Conservation (phyloP, 2,888 invertebrate genomes). For the Teleogryllus oceanicus region DNA sequence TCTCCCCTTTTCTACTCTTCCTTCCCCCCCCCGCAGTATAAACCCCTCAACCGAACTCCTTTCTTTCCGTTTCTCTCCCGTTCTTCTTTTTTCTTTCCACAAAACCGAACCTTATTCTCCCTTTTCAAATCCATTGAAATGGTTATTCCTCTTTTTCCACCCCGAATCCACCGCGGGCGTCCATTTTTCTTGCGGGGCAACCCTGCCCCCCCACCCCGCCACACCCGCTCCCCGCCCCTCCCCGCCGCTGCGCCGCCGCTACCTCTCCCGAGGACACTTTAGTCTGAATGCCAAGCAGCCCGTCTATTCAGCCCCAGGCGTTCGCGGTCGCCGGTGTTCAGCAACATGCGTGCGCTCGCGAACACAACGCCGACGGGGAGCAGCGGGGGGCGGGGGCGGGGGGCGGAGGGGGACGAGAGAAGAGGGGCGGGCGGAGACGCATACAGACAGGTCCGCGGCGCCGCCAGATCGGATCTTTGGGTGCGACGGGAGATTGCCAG, state of each 20-base stretch:
- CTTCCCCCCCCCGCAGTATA: not conserved
- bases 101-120: not conserved
- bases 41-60: not conserved
- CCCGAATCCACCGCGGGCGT: not conserved
- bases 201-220: no score
- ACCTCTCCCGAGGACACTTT: not conserved
- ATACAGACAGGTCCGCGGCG: not conserved
- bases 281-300: not conserved
- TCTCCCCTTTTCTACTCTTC: not conserved
- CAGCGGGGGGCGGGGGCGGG: no score
- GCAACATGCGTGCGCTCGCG: no score
- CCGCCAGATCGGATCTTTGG: not conserved
- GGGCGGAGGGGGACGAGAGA: no score
- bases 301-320: no score
- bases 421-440: no score
- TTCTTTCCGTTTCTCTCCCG: not conserved
- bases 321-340: no score
- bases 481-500: not conserved
- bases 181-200: not conserved
- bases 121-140: constrained; percentile 18
- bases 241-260: not conserved
- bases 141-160: constrained; percentile 9
- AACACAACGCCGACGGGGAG: no score
- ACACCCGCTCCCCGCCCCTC: no score
- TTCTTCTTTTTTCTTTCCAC: not conserved